Percentiles rank a stretch among this genome's conserved stretches.
Evolutionary conservation across 2,797 vertebrate species (phyloP).

Genomic region (Luscinia luscinia): DNA sequence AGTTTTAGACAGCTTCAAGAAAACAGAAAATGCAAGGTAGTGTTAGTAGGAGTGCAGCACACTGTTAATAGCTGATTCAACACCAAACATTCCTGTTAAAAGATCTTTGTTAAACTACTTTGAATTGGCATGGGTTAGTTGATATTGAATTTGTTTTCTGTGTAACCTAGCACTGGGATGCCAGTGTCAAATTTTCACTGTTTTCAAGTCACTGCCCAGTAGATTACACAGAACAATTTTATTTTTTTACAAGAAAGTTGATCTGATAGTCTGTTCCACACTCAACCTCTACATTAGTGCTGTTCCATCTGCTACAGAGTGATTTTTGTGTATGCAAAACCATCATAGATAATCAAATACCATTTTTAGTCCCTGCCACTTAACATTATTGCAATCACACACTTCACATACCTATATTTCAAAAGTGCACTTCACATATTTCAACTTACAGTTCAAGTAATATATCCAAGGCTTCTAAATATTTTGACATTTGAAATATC

Average conservation of each 20-base stretch:
- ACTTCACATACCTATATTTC: not conserved
- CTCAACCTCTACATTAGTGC: not conserved
- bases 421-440: not conserved
- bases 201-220: not conserved
- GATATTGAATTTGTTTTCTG: not conserved
- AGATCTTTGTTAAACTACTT: not conserved
- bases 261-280: not conserved
- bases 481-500: not conserved
- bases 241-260: not conserved
- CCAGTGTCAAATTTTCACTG: not conserved
- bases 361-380: not conserved
- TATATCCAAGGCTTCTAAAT: not conserved
- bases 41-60: not conserved
- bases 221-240: not conserved
- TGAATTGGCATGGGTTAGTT: not conserved
- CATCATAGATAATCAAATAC: not conserved
- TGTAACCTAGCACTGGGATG: not conserved
- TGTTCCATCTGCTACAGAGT: not conserved
- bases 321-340: not conserved
- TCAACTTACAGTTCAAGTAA: not conserved
- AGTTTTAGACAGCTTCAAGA: not conserved
- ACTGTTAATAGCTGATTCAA: not conserved
- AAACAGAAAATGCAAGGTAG: not conserved
- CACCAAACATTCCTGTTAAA: not conserved
- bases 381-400: not conserved